Base-by-base conservation (phyloP, 2,113 vertebrate genomes). In the Illadopsis cleaveri region DNA sequence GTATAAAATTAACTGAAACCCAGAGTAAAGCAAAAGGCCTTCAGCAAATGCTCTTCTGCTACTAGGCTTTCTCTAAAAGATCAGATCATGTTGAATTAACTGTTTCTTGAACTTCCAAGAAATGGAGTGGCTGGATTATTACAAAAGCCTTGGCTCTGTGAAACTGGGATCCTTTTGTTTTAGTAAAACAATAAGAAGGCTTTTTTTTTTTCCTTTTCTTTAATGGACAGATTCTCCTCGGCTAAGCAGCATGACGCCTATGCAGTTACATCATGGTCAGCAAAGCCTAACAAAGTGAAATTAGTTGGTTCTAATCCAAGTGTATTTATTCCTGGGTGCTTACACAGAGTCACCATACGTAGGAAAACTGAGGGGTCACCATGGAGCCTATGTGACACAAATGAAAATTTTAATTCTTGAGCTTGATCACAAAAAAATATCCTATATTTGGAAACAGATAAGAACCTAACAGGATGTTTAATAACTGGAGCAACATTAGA, bases 1-100 rank as follows among this genome's bases (percentile, higher is more conserved):
- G 40, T 60, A 68, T 75, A 82, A 93, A 95, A 94, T 91, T 91
- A 93, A 66, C 60, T 73, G 89, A 83, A 94, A 87, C 22, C 61
- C 62, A 10, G 53, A 94, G 25, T 71, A 87, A 53, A 79, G 86
- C 61, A 69, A 81, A 94, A 82, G 75, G 54, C 57, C 37, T 91
- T 90, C 53, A 69, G 40, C 78, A 73, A 84, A 64, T 2, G 1
- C 50, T 86, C 44, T 86, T 79, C 42, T 69, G 57, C 78, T 91
- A 65, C 70, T 70, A 72, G 50, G 28, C 9, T 87, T 65, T 89
- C 91, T 86, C 65, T 57, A 27, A 82, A n/a, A 76, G 17, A 33
- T 48, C 23, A 76, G 17, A 33, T 48, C 23, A 4, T 57, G 3
- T 69, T 75, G 33, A 89, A 93, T 95, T 96, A 94, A 93, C 87